Evolutionary conservation across 2,888 invertebrate species (phyloP), one percentile per base, ranked within the genome.

Genomic region (Philaethria dido): DNA sequence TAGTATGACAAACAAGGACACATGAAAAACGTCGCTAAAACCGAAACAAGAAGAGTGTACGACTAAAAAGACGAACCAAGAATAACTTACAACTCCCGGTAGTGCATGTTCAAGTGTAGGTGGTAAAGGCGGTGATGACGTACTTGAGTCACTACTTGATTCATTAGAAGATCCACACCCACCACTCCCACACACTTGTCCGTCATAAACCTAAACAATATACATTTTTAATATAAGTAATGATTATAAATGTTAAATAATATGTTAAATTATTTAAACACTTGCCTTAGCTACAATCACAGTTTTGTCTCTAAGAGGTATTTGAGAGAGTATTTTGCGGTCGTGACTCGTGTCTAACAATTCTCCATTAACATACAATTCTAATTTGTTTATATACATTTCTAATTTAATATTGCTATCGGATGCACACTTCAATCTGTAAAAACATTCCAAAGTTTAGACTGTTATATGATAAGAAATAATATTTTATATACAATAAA

Each of bases 111-210:
- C 99, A 0, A 97, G 97, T 79, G 98, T 97, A 76, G 96, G 97
- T 0, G 96, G 95, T 81, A 97, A 94, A 73, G 97, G 98, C 1
- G 98, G 98, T 0, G 98, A 98, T 2, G 98, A 97, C 2, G 98
- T 97, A 66, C 98, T 98, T 75, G 98, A 98, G 85, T 99, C 99
- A 66, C 98, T 98, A 80, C 98, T 98, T 65, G 98, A 98, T 82
- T 99, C 99, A 64, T 92, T 93, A 4, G 93, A 93, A 13, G 93
- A 93, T 54, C 92, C 92, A 70, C 92, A 91, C 1, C 91, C 91
- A 14, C 91, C 91, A 71, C 92, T 91, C 2, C 91, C 90, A 73
- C 91, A 91, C 42, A 92, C 88, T 78, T 89, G 91, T 1, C 91
- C 90, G 70, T 92, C 92, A 70, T 89, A 92, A 39, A 91, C 91